Conservation (phyloP, 1,140 invertebrate species). For the Danaus melanippus region DNA sequence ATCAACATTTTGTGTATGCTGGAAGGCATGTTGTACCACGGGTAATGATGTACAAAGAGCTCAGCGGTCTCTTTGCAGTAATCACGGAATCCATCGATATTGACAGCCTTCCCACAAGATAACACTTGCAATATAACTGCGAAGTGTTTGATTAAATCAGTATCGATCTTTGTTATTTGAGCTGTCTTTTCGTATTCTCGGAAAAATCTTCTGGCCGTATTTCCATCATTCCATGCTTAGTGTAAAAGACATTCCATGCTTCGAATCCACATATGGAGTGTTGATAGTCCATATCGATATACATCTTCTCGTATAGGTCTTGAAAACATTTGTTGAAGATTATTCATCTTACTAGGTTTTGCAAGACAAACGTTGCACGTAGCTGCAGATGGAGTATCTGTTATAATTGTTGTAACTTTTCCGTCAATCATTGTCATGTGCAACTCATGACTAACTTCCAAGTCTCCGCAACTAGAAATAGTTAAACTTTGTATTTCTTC, state of each 20-base stretch:
- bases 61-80: slow-evolving; percentile 17
- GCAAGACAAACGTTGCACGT: no score
- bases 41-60: slow-evolving; percentile 18
- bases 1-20: slow-evolving; percentile 21
- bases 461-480: no score
- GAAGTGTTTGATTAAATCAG: slow-evolving; percentile 12
- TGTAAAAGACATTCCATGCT: slow-evolving; percentile 21
- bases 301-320: slow-evolving; percentile 11
- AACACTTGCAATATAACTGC: slow-evolving; percentile 10
- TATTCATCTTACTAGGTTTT: no score
- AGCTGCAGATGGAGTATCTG: no score
- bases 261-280: slow-evolving; percentile 20
- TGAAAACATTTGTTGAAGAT: slow-evolving; percentile 1
- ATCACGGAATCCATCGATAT: slow-evolving; percentile 19
- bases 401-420: no score
- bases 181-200: slow-evolving; percentile 14
- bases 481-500: no score
- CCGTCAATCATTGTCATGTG: no score
- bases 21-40: slow-evolving; percentile 23
- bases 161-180: slow-evolving; percentile 24
- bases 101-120: slow-evolving; percentile 18
- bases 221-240: slow-evolving; percentile 21
- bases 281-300: slow-evolving; percentile 19
- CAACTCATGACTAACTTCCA: no score
- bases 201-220: slow-evolving; percentile 22